Evolutionary conservation across 2,888 invertebrate species (phyloP).

Genomic region (Luperina nickerlii): DNA sequence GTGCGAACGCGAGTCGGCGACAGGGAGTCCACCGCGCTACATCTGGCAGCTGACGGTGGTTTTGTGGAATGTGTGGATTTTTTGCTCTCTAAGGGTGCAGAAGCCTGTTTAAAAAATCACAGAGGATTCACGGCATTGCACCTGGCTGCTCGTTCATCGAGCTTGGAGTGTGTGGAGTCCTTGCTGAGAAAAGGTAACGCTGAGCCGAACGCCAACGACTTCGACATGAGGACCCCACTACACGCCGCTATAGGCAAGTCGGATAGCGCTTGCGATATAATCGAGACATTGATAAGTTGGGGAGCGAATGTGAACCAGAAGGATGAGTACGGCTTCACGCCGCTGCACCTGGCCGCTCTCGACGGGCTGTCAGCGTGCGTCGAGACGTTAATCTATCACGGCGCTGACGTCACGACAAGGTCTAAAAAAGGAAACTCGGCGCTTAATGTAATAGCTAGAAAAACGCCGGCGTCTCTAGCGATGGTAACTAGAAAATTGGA

Average conservation of each 20-base stretch:
- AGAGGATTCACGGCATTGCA: slow-evolving; percentile 96
- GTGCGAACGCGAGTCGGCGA: slow-evolving; percentile 92
- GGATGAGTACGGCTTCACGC: slow-evolving; percentile 96
- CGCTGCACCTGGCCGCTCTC: slow-evolving; percentile 95
- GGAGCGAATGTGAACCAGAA: slow-evolving; percentile 95
- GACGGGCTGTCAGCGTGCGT: slow-evolving; percentile 96
- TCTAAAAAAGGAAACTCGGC: slow-evolving; percentile 97
- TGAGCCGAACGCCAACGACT: slow-evolving; percentile 95
- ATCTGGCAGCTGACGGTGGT: slow-evolving; percentile 97
- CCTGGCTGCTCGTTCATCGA: slow-evolving; percentile 94
- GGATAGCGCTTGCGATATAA: slow-evolving; percentile 94
- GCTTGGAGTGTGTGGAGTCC: slow-evolving; percentile 95
- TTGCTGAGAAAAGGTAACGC: slow-evolving; percentile 93
- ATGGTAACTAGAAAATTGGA: slow-evolving; percentile 96
- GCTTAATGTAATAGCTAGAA: slow-evolving; percentile 95
- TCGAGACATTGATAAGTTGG: slow-evolving; percentile 94
- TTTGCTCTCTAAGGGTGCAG: slow-evolving; percentile 93
- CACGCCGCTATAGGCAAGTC: slow-evolving; percentile 97
- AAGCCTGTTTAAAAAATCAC: slow-evolving; percentile 93
- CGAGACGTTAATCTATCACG: slow-evolving; percentile 95
- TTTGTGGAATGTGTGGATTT: slow-evolving; percentile 95
- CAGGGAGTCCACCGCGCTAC: slow-evolving; percentile 94
- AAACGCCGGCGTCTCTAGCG: slow-evolving; percentile 95
- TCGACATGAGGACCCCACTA: slow-evolving; percentile 94
- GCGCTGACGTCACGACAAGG: slow-evolving; percentile 96